Conservation (phyloP, 2,113 vertebrate species). For the Phyllostomus discolor region DNA sequence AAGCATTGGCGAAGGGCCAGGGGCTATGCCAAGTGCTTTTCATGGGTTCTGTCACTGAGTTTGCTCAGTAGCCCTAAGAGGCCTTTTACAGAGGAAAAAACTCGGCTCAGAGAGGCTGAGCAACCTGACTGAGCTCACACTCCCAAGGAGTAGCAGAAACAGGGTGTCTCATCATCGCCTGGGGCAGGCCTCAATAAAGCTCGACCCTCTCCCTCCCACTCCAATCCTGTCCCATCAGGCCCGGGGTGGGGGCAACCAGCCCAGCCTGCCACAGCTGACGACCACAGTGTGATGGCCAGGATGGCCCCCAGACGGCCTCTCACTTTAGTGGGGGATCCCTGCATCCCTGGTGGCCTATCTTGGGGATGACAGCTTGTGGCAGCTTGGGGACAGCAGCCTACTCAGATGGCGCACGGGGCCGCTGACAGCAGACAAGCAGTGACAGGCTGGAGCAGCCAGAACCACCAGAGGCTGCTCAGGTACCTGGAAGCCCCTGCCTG, state of each 20-base stretch:
- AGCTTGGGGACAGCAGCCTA: slow-evolving; percentile 28
- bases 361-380: slow-evolving; percentile 44
- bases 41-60: neutral
- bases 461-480: rapidly evolving
- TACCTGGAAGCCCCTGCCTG: neutral
- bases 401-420: neutral
- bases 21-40: neutral
- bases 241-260: neutral
- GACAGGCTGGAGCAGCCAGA: slow-evolving; percentile 35
- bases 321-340: neutral
- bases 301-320: neutral
- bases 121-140: rapidly evolving
- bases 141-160: neutral
- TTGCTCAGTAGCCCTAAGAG: neutral
- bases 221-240: too few species aligned
- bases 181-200: neutral
- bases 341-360: slow-evolving; percentile 34
- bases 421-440: slow-evolving; percentile 16
- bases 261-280: neutral
- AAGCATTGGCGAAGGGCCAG: neutral
- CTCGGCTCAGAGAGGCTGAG: neutral
- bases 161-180: rapidly evolving
- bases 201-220: rapidly evolving
- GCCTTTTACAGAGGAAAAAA: neutral
- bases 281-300: neutral